Evolutionary conservation across 2,888 invertebrate genomes (phyloP).

Genomic region (Auanema sp.): DNA sequence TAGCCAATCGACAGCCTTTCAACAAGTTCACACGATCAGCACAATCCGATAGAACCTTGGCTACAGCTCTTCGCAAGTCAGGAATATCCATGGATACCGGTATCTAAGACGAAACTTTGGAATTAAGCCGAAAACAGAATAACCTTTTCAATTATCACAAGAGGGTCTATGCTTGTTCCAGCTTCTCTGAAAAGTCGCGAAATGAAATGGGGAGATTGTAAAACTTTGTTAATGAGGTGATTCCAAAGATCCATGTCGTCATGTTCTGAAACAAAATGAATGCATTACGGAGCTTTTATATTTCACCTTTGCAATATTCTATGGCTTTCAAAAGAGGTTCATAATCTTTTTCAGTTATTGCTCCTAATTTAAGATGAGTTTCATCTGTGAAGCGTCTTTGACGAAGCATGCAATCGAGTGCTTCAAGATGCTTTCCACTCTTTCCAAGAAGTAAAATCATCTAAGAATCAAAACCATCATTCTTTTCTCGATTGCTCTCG

Average conservation of each 20-base stretch:
- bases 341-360: constrained; percentile 69
- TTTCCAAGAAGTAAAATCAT: constrained; percentile 78
- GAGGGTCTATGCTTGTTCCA: constrained; percentile 45
- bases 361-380: too few relatives aligned
- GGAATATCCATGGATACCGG: constrained; percentile 82
- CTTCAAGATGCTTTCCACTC: constrained; percentile 73
- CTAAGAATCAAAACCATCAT: constrained; percentile 27
- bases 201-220: constrained; percentile 48
- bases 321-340: constrained; percentile 85
- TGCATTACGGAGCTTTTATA: neutral
- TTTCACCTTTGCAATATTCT: constrained; percentile 71
- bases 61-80: constrained; percentile 67
- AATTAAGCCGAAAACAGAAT: neutral
- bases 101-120: constrained; percentile 71
- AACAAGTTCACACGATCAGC: constrained; percentile 72
- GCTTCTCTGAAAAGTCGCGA: constrained; percentile 44
- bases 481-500: neutral
- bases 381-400: too few relatives aligned
- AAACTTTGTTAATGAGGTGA: constrained; percentile 48
- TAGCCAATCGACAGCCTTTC: constrained; percentile 18
- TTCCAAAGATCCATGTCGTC: constrained; percentile 58
- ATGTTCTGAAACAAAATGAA: constrained; percentile 37
- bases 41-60: constrained; percentile 76
- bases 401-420: constrained; percentile 82
- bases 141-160: constrained; percentile 47